Evolutionary conservation across 2,888 invertebrate genomes (phyloP).

Genomic region (Escarpia spicata): DNA sequence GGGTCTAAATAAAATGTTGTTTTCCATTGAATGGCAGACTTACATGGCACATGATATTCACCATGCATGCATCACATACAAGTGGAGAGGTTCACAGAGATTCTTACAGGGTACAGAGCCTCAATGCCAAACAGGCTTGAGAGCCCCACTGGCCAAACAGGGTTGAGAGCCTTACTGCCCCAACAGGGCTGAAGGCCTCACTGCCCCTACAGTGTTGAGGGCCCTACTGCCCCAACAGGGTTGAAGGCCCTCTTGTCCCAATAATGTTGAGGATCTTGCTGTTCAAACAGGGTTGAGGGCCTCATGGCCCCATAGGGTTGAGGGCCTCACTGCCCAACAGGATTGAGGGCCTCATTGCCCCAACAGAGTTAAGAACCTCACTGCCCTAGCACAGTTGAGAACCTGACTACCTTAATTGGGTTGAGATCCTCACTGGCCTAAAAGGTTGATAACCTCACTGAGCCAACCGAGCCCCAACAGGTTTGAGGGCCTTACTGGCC

Average conservation of each 20-base stretch:
- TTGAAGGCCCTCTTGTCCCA: not conserved
- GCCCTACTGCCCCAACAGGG: not conserved
- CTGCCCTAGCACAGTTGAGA: conserved; percentile 41
- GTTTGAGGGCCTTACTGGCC: conserved; percentile 13
- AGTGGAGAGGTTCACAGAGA: conserved; percentile 13
- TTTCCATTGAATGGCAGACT: not conserved
- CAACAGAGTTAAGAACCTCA: conserved; percentile 6
- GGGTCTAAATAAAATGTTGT: not conserved
- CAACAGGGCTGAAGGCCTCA: not conserved
- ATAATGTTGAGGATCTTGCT: not conserved
- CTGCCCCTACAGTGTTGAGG: not conserved
- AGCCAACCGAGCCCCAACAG: not conserved
- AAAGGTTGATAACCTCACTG: not conserved
- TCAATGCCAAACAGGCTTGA: not conserved
- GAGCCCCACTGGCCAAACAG: not conserved
- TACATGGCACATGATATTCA: not conserved
- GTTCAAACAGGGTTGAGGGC: not conserved
- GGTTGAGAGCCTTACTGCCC: not conserved
- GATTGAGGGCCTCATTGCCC: not conserved
- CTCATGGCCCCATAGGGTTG: not conserved
- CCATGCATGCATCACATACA: not conserved
- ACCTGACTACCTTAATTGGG: too few species aligned
- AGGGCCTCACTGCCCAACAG: conserved; percentile 20
- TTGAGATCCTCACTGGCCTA: not conserved
- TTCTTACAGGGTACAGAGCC: not conserved